Evolutionary conservation across 2,888 invertebrate genomes (phyloP).

Genomic region (Leptopilina drosophilae): DNA sequence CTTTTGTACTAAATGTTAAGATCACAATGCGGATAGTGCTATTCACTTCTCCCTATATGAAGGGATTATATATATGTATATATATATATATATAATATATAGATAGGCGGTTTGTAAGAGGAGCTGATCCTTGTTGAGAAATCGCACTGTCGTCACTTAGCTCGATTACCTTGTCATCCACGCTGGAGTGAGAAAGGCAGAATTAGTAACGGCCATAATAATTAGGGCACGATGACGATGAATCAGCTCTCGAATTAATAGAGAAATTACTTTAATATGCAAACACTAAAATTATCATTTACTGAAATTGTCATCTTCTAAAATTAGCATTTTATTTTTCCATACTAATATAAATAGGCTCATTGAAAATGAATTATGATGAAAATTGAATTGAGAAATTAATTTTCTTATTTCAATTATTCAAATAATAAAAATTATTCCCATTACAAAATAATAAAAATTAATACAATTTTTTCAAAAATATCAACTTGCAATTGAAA

Average conservation of each 20-base stretch:
- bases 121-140: constrained; percentile 24
- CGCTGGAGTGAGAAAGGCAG: constrained; percentile 4
- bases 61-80: not conserved
- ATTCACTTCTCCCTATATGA: not conserved
- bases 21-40: not conserved
- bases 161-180: constrained; percentile 22
- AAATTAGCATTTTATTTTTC: not conserved
- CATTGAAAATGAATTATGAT: too few species aligned
- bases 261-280: constrained; percentile 18
- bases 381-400: too few species aligned
- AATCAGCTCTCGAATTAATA: not conserved
- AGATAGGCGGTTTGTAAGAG: not conserved
- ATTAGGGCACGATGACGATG: constrained; percentile 28
- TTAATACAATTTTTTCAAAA: too few species aligned
- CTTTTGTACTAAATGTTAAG: not conserved
- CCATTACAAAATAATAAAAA: too few species aligned
- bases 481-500: too few species aligned
- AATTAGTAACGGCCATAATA: constrained; percentile 16
- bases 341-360: too few species aligned
- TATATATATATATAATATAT: too few species aligned
- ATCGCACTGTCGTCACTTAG: constrained; percentile 26
- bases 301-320: not conserved
- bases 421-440: too few species aligned
- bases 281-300: constrained; percentile 2
- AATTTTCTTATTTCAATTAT: too few species aligned